Percentiles rank a stretch among this genome's conserved stretches.
phyloP scores from a whole-genome alignment of 2,113 vertebrate genomes.

The Cinclus mexicanus region DNA sequence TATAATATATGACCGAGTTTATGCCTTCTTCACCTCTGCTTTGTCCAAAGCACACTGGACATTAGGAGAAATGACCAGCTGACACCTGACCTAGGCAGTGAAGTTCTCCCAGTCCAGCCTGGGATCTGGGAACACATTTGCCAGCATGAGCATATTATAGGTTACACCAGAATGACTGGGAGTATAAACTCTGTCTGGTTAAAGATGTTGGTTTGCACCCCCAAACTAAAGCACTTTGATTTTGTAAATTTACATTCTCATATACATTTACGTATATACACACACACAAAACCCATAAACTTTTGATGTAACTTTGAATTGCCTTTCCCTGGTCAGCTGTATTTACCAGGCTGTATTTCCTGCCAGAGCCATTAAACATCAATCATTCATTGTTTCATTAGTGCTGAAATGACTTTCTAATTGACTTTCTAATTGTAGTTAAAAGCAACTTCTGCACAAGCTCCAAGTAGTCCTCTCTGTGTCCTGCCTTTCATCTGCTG shows the following conservation, averaged over 20 bases:
- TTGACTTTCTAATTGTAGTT: constrained; percentile 64
- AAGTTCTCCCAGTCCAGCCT: neutral
- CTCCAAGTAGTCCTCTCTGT: neutral
- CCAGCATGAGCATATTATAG: neutral
- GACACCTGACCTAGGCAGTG: neutral
- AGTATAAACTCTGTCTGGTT: neutral
- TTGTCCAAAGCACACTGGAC: neutral
- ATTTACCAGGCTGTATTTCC: constrained; percentile 14
- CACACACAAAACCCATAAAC: rapidly evolving
- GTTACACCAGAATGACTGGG: neutral
- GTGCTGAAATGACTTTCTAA: constrained; percentile 62
- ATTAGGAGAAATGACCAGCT: neutral
- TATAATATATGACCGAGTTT: neutral
- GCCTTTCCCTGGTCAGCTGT: constrained; percentile 11
- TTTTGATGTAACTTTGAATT: neutral
- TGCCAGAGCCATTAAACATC: constrained; percentile 41
- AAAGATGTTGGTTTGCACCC: neutral
- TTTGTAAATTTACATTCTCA: neutral
- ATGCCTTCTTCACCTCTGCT: neutral
- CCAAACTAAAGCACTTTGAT: neutral
- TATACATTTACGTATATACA: neutral
- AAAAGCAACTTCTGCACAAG: constrained; percentile 55
- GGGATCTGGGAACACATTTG: neutral
- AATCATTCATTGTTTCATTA: constrained; percentile 57
- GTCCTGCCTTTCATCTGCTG: constrained; percentile 38